Evolutionary conservation across 2,113 vertebrate species (phyloP).

Genomic region (Platichthys flesus): DNA sequence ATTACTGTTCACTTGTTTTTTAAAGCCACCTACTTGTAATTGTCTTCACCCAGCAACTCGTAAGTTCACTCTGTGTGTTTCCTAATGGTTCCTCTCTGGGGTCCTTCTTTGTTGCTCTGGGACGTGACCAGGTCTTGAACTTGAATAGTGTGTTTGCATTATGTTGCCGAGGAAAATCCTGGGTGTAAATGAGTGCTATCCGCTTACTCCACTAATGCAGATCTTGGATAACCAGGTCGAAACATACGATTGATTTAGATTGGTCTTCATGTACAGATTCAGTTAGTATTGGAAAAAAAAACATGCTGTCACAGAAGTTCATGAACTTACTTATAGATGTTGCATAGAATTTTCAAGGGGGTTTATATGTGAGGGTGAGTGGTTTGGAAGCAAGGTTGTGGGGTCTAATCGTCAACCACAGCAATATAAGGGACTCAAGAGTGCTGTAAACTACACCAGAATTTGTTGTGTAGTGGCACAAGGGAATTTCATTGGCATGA

Average conservation of each 20-base stretch:
- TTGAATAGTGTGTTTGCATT: conserved; percentile 10
- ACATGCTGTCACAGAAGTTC: background rate
- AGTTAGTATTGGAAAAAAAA: background rate
- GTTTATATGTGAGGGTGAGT: background rate
- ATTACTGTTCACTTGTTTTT: no score
- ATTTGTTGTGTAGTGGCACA: background rate
- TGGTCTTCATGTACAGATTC: background rate
- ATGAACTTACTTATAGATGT: no score
- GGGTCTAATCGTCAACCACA: background rate
- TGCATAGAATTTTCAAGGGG: no score
- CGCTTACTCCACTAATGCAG: conserved; percentile 34
- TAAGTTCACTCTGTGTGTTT: conserved; percentile 3
- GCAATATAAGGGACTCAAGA: no score
- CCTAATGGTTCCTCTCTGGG: background rate
- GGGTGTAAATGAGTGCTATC: conserved; percentile 24
- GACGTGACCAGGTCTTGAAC: conserved; percentile 30
- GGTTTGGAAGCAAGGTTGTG: background rate
- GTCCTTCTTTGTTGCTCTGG: background rate
- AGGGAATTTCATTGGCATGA: no score
- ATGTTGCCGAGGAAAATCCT: conserved; percentile 35
- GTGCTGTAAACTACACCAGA: background rate
- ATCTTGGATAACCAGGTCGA: conserved; percentile 27
- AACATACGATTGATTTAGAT: conserved; percentile 23
- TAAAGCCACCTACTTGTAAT: no score
- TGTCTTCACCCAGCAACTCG: background rate